phyloP scores from a whole-genome alignment of 2,888 invertebrate genomes.

The Melieria crassipennis region DNA sequence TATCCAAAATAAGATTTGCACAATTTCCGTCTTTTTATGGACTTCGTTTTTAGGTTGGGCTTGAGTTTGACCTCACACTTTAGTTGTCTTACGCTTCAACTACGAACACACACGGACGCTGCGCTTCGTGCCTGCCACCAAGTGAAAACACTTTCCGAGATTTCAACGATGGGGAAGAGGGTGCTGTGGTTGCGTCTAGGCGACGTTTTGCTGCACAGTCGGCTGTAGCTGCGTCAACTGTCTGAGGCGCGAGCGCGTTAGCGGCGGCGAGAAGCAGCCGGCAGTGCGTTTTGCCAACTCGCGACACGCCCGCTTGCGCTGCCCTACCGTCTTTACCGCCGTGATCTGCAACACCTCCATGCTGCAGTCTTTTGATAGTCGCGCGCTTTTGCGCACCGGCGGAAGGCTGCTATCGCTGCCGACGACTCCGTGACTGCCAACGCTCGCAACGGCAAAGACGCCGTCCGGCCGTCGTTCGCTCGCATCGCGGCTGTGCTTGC shows the following conservation, averaged over 20 bases:
- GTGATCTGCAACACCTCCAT: constrained; percentile 20
- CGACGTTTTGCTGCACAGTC: background rate
- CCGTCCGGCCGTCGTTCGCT: background rate
- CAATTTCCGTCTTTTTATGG: no score
- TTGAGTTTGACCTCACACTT: no score
- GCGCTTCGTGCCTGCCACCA: background rate
- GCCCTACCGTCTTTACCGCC: background rate
- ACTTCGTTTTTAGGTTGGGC: no score
- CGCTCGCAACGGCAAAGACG: no score
- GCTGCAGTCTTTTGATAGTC: constrained; percentile 42
- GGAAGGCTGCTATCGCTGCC: background rate
- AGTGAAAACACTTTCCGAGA: background rate
- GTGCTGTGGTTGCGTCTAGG: background rate
- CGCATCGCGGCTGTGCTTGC: constrained; percentile 22
- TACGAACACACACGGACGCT: background rate
- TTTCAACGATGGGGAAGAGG: background rate
- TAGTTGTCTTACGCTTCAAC: no score
- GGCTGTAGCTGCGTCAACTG: constrained; percentile 29
- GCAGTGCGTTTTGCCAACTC: constrained; percentile 15
- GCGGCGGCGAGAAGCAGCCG: constrained; percentile 44
- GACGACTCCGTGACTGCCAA: background rate
- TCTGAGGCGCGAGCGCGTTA: constrained; percentile 50
- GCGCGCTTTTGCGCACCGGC: constrained; percentile 40
- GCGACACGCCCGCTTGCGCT: constrained; percentile 13
- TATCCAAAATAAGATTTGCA: no score